Evolutionary conservation across 2,113 vertebrate genomes (phyloP), one percentile per base, ranked within the genome.

Genomic region (Gobiocypris rarus): DNA sequence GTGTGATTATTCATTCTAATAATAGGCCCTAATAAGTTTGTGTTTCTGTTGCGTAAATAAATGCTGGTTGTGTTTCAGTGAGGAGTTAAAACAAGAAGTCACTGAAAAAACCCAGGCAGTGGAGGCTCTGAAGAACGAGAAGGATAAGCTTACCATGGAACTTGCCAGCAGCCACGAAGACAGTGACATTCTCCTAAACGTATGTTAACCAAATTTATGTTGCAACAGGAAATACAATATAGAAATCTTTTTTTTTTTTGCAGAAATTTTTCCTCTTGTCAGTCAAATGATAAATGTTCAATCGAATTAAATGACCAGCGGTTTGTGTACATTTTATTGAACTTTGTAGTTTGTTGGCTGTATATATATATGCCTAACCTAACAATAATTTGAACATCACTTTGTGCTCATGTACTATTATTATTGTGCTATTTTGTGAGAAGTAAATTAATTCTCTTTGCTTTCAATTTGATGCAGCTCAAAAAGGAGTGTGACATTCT

Each of bases 111-210:
- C 93, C 28, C 94, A 94, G 91, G 94, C 95, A 88, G 93, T 98
- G 34, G 93, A 94, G n/a, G 93, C 85, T 13, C 89, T 99, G 90
- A 94, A 96, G 84, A 95, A 97, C 83, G 96, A 98, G 90, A 98
- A 97, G 89, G 84, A 92, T 81, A 95, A 94, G 93, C 95, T 99
- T 93, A 91, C 91, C 1, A 91, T 93, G 91, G 94, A 97, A 90
- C 94, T 97, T 26, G 93, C 94, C 69, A 93, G 91, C 87, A 95
- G 92, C 87, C 94, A 92, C 75, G 94, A 95, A 89, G 93, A 95
- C 84, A 94, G 95, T 75, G 92, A 93, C 8, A 93, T 93, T 82
- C 93, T 96, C 28, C 91, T 94, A 43, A 97, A 97, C 95, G 97
- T 98, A 89, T n/a, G 83, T 50, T 9, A 11, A 3, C 24, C 10